phyloP scores from a whole-genome alignment of 2,888 invertebrate species.

The Abscondita cerata region DNA sequence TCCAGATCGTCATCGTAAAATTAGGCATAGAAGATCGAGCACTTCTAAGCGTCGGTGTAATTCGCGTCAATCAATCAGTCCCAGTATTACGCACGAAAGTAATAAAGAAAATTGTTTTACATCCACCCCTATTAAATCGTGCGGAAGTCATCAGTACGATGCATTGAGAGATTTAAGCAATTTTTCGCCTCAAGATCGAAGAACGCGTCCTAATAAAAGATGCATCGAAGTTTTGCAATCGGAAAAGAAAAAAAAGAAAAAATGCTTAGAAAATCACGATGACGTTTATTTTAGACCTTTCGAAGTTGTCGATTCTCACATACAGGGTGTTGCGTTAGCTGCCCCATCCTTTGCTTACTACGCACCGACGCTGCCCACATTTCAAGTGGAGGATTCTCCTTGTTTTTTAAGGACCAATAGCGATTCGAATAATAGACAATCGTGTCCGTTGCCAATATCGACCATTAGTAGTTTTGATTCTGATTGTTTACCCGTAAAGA shows the following conservation, averaged over 20 bases:
- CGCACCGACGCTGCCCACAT: constrained; percentile 61
- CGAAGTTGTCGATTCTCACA: constrained; percentile 54
- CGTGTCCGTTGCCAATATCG: constrained; percentile 54
- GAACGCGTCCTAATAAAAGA: constrained; percentile 40
- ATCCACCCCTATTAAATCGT: constrained; percentile 65
- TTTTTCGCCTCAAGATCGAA: constrained; percentile 61
- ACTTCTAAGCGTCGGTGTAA: constrained; percentile 56
- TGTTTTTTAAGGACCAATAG: constrained; percentile 55
- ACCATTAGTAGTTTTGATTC: constrained; percentile 53
- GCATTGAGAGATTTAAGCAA: constrained; percentile 68
- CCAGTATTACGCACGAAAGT: constrained; percentile 58
- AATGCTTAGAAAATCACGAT: constrained; percentile 49
- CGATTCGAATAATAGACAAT: constrained; percentile 56
- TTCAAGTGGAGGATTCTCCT: constrained; percentile 65
- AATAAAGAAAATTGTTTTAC: constrained; percentile 68
- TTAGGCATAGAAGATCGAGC: constrained; percentile 57
- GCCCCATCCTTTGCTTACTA: background rate
- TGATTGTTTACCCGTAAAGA: constrained; percentile 53
- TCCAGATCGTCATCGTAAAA: constrained; percentile 53
- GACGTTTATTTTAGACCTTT: constrained; percentile 49
- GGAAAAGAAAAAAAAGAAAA: constrained; percentile 48
- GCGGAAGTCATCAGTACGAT: constrained; percentile 52
- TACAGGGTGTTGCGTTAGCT: constrained; percentile 37
- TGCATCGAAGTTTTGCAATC: constrained; percentile 3
- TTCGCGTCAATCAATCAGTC: constrained; percentile 51